Conservation (phyloP, 2,888 invertebrate genomes). For the Lasioglossum marginatum region DNA sequence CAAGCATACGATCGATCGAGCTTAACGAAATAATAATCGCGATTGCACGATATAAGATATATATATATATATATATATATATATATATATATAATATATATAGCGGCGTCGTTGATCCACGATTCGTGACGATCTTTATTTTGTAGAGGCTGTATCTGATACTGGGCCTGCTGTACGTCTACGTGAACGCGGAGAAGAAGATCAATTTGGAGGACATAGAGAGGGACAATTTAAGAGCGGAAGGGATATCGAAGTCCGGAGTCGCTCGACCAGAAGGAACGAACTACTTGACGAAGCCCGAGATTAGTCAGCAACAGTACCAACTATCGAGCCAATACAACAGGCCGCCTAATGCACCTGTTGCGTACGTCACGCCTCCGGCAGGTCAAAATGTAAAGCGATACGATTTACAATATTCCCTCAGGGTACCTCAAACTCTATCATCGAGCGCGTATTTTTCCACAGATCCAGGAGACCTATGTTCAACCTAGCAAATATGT, state of each 20-base stretch:
- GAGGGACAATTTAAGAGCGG: constrained; percentile 88
- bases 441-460: background rate
- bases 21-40: constrained; percentile 5
- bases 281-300: constrained; percentile 72
- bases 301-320: constrained; percentile 71
- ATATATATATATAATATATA: background rate
- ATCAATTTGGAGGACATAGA: constrained; percentile 91
- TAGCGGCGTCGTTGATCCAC: too few species aligned
- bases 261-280: constrained; percentile 61
- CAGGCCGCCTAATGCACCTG: constrained; percentile 39
- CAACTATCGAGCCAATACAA: constrained; percentile 66
- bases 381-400: constrained; percentile 66
- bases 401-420: background rate
- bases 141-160: constrained; percentile 76
- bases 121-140: constrained; percentile 1
- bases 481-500: constrained; percentile 69
- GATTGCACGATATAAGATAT: background rate
- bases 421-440: too few species aligned
- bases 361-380: constrained; percentile 54
- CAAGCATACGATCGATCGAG: constrained; percentile 14
- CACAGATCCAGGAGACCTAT: constrained; percentile 70
- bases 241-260: constrained; percentile 83
- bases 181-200: constrained; percentile 86
- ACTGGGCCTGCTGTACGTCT: constrained; percentile 70
- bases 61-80: background rate